Evolutionary conservation across 2,888 invertebrate species (phyloP).

Genomic region (Crepidodera aurea): DNA sequence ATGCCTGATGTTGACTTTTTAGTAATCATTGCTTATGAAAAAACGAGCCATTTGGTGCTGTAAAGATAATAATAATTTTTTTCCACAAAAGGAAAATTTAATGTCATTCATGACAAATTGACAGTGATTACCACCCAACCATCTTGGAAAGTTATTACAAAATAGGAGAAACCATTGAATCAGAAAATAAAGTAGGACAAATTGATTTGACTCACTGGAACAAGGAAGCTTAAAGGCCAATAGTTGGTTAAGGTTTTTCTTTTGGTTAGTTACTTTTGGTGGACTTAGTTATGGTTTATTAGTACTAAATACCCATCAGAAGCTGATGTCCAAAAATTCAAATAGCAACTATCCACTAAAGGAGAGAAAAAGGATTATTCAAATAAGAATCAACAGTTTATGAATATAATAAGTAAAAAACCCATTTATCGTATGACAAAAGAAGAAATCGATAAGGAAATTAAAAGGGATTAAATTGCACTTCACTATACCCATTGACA

Average conservation of each 20-base stretch:
- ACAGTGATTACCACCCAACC: too few relatives aligned
- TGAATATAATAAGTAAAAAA: too few relatives aligned
- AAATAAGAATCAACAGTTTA: conserved; percentile 55
- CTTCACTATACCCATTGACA: conserved; percentile 44
- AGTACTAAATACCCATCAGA: conserved; percentile 65
- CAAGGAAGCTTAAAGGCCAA: conserved; percentile 62
- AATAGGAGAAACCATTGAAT: conserved; percentile 70
- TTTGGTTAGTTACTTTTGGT: conserved; percentile 70
- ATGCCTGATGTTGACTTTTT: conserved; percentile 69
- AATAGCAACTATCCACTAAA: conserved; percentile 53
- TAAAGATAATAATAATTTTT: neutral
- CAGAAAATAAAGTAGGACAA: conserved; percentile 63
- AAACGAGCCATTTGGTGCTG: conserved; percentile 23
- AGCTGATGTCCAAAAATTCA: conserved; percentile 43
- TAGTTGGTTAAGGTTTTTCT: conserved; percentile 59
- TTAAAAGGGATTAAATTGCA: conserved; percentile 59
- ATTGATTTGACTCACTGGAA: conserved; percentile 68
- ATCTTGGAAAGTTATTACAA: conserved; percentile 75
- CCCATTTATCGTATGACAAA: too few relatives aligned
- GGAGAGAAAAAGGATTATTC: conserved; percentile 46
- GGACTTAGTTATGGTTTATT: conserved; percentile 70
- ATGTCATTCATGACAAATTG: neutral
- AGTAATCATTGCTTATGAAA: conserved; percentile 66
- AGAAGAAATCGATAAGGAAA: too few relatives aligned
- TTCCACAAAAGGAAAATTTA: conserved; percentile 18